Base-by-base conservation (phyloP, 2,113 vertebrate species). In the Brachypodius melanocephalos region DNA sequence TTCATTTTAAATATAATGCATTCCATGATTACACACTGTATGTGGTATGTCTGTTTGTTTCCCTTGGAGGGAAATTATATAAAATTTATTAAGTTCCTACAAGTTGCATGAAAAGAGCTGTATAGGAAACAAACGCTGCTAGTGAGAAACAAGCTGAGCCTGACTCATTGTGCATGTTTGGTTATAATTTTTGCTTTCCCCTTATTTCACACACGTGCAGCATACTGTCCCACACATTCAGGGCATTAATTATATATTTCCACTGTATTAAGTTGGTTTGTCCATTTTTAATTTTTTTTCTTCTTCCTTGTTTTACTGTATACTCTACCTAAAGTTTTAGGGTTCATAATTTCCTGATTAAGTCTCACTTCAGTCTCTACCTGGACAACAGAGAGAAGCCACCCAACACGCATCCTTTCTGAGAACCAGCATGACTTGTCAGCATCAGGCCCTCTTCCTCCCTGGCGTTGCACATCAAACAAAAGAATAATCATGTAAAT, bases 381-480 rank as follows among this genome's bases (percentile, higher is more conserved):
- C 16, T 62, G 45, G 31, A 26, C 40, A 28, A 36, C 9, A 68
- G n/a, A 72, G 25, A 74, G 34, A 42, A 66, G 34, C 49, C 42
- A 74, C 34, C 32, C 42, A 71, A 52, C 8, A 80, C 36, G 17
- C 0, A 0, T 69, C 28, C 26, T 69, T 72, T 49, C 32, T 42
- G 46, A 86, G 75, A 73, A 51, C 17, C 5, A 51, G 19, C 43
- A 24, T 43, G 59, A 22, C 36, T 34, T 3, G 2, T 73, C 20
- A 69, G 25, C 32, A 52, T 45, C 6, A 1, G 8, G 12, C 36
- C 32, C 26, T 92, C 52, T 58, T 83, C 26, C 24, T 72, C 34
- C 8, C 22, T 17, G 9, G 1, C 5, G 3, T 7, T 46, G 6
- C 3, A 0, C 13, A 17, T 5, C 52, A 15, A 54, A 48, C 5